Evolutionary conservation across 2,113 vertebrate species (phyloP), one percentile per base, ranked within the genome.

Genomic region (Etheostoma cragini): DNA sequence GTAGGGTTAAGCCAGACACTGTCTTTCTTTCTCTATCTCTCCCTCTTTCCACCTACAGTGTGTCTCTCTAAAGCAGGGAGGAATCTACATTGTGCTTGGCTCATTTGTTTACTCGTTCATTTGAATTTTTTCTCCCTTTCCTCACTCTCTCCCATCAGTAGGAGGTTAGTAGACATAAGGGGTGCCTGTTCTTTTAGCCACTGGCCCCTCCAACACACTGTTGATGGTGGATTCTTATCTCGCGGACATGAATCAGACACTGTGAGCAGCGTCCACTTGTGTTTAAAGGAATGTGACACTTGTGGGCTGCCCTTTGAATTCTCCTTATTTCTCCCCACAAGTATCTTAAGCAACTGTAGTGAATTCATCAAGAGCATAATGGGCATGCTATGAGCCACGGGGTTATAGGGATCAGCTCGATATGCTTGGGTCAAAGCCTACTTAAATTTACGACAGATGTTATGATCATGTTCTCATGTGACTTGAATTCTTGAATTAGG

Each of bases 81-180:
- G 67, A 80, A 57, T 71, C 67, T 1, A 73, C 24, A 63, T 3
- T 81, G 54, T 82, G 64, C 57, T 69, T 54, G 38, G 35, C 76
- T 80, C 77, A 62, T 84, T 88, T 82, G 69, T 83, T 80, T 76
- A 72, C 66, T 66, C 65, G 35, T 79, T 83, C 65, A 71, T 74
- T 83, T 72, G 75, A 85, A 84, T 83, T 45, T 71, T 57, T 50
- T 45, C 78, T 54, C 66, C 57, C 60, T 58, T 49, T 45, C 22
- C 66, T 50, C 77, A 47, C 70, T 47, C 65, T 26, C 62, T 65
- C 38, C 52, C 52, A 5, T 94, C 92, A 95, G 93, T 93, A 83
- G 95, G 96, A 91, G 93, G 69, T 93, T 88, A 90, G 87, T 66
- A 89, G 95, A 96, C 96, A 94, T 93, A 94, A 91, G 90, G 82